Percentiles rank a stretch among this genome's conserved stretches.
Evolutionary conservation across 2,888 invertebrate genomes (phyloP).

Genomic region (Drosophila kuntzei): DNA sequence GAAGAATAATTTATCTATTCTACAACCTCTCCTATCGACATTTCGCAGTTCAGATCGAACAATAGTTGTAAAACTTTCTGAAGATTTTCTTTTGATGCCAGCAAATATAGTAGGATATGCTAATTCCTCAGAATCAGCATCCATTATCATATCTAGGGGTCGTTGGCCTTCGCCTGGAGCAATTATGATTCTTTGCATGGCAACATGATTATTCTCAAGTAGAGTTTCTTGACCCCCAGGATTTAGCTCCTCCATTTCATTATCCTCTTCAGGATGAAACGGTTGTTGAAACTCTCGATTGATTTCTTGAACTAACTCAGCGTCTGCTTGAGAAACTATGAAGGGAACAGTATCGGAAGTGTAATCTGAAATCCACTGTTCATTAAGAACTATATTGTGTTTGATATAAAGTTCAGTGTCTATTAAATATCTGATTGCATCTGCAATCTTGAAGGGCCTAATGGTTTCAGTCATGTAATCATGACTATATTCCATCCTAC

Average conservation of each 20-base stretch:
- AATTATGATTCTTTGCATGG: slow-evolving; percentile 22
- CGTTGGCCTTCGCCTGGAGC: slow-evolving; percentile 40
- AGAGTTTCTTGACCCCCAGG: slow-evolving; percentile 40
- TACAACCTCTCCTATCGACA: slow-evolving; percentile 41
- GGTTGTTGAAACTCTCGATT: neutral
- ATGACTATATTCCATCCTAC: too few relatives aligned
- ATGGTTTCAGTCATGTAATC: too few relatives aligned
- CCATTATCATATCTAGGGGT: slow-evolving; percentile 30
- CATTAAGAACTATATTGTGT: neutral
- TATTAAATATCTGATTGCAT: slow-evolving; percentile 3
- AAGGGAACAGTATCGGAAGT: slow-evolving; percentile 2
- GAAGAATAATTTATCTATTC: too few relatives aligned
- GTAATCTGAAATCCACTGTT: slow-evolving; percentile 5
- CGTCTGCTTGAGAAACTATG: slow-evolving; percentile 5
- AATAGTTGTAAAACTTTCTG: slow-evolving; percentile 27
- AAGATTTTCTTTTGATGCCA: slow-evolving; percentile 16
- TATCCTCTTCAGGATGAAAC: slow-evolving; percentile 22
- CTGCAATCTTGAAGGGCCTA: slow-evolving; percentile 4
- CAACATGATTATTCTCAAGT: slow-evolving; percentile 37
- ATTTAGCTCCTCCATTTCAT: slow-evolving; percentile 4
- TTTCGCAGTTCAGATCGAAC: slow-evolving; percentile 35
- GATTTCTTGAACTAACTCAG: neutral
- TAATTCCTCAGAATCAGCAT: slow-evolving; percentile 41
- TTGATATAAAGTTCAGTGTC: slow-evolving; percentile 14
- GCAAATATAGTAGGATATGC: slow-evolving; percentile 36